These are phyloP conservation scores for Monochamus alternatus DNA, from an alignment of 2,888 invertebrate genomes.

Conservation along the genomic window DNA sequence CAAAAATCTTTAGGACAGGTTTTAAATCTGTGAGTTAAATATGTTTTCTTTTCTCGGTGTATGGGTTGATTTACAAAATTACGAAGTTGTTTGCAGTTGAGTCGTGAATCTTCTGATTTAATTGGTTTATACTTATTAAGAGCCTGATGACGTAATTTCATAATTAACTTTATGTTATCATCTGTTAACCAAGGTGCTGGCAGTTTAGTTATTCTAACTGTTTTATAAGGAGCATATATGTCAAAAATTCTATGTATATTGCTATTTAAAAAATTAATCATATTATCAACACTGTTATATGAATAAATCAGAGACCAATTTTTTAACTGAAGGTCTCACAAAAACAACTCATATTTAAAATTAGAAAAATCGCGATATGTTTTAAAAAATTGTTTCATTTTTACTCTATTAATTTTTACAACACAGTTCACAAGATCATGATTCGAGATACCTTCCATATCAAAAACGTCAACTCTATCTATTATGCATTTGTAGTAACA, in stretches of 20 bases:
- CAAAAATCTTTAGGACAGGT: not conserved
- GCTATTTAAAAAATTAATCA: not conserved
- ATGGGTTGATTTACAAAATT: not conserved
- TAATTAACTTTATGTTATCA: conserved; percentile 3
- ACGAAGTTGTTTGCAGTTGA: no score
- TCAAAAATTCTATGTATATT: not conserved
- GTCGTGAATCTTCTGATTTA: not conserved
- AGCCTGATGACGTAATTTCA: not conserved
- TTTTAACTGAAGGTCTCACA: not conserved
- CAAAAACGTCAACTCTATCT: not conserved
- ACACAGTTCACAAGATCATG: not conserved
- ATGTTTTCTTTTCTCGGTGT: not conserved
- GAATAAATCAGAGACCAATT: not conserved
- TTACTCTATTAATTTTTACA: not conserved
- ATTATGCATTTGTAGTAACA: no score
- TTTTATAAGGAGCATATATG: not conserved
- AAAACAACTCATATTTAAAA: not conserved
- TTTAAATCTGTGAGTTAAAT: not conserved
- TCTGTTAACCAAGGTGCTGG: conserved; percentile 7
- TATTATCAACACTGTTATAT: not conserved
- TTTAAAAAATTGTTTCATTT: not conserved
- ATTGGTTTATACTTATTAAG: not conserved
- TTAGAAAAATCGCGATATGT: conserved; percentile 1
- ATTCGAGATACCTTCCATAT: conserved; percentile 10
- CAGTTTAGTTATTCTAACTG: conserved; percentile 1